A percentile compares a stretch with the other conserved stretches of the same genome.
phyloP scores from a whole-genome alignment of 2,888 invertebrate species.

The Euclidia mi region DNA sequence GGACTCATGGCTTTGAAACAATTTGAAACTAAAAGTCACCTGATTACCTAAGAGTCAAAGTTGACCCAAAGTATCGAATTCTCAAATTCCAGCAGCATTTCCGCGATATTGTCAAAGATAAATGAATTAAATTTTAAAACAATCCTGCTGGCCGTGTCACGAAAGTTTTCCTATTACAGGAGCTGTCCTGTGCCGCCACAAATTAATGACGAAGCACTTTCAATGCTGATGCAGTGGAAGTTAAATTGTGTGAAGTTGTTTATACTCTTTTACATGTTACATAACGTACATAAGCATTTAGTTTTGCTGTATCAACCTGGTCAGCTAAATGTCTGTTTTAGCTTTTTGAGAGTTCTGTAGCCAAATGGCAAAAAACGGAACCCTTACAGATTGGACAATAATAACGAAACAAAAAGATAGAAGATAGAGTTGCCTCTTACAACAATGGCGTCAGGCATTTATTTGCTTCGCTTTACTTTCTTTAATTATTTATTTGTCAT shows the following conservation, averaged over 20 bases:
- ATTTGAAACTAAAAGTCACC: too few relatives aligned
- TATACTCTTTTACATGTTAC: constrained; percentile 29
- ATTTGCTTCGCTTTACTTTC: too few relatives aligned
- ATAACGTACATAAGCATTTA: background rate
- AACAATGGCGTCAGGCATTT: too few relatives aligned
- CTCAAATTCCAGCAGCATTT: constrained; percentile 18
- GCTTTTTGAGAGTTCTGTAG: too few relatives aligned
- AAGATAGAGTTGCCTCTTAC: too few relatives aligned
- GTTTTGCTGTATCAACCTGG: too few relatives aligned
- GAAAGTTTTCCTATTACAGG: constrained; percentile 54
- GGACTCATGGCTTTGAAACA: too few relatives aligned
- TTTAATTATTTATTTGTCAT: too few relatives aligned
- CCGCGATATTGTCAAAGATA: constrained; percentile 24
- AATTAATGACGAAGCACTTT: constrained; percentile 54
- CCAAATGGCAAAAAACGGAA: too few relatives aligned
- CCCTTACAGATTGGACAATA: too few relatives aligned
- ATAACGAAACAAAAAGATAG: too few relatives aligned
- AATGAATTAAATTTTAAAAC: constrained; percentile 40
- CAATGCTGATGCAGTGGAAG: constrained; percentile 37
- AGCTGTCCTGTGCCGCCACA: constrained; percentile 40
- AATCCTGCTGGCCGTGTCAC: constrained; percentile 17
- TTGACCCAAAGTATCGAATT: constrained; percentile 10
- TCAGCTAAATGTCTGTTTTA: too few relatives aligned
- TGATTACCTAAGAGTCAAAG: constrained; percentile 10
- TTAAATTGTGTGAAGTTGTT: constrained; percentile 43